Evolutionary conservation across 2,113 vertebrate genomes (phyloP), one percentile per base, ranked within the genome.

Genomic region (Pachyramphus minor): DNA sequence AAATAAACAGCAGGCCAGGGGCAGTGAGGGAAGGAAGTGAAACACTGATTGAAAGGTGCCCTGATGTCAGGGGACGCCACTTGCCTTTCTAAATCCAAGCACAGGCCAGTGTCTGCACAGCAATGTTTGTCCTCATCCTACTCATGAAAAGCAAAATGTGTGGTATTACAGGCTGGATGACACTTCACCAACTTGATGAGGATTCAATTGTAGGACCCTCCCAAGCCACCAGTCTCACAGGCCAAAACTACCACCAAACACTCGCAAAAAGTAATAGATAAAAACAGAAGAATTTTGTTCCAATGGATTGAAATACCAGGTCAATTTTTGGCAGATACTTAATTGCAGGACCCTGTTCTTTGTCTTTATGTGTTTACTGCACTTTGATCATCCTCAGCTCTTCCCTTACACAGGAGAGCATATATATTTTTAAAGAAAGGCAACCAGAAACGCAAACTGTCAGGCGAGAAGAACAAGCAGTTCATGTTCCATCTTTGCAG

Each of bases 381-480:
- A 66, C 30, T 89, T 62, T 19, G 78, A 37, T 39, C 24, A 56
- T 47, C 56, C 44, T 75, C 64, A 68, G 31, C 27, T 84, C 64
- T 90, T 81, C 35, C 14, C n/a, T 85, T 64, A 30, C 11, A 45
- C 18, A 79, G n/a, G 17, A 62, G 2, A 62, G 6, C 37, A 53
- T 12, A 53, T 27, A 14, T 25, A 62, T 53, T 80, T 77, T 71
- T 27, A 73, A 58, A 64, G 62, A 87, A 73, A 95, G 59, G 42
- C 55, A 90, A 72, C 16, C 30, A 85, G 84, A 83, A 63, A 76
- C 83, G 42, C 49, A 83, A 87, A 94, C 30, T 39, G 49, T 50
- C 50, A 67, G 78, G 71, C 60, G 0, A 92, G 60, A 93, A 77
- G n/a, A 97, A 88, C 45, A 85, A 92, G 69, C 41, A 86, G 37